Base-by-base conservation (phyloP, 2,888 invertebrate species). In the Dendrolimus pini region DNA sequence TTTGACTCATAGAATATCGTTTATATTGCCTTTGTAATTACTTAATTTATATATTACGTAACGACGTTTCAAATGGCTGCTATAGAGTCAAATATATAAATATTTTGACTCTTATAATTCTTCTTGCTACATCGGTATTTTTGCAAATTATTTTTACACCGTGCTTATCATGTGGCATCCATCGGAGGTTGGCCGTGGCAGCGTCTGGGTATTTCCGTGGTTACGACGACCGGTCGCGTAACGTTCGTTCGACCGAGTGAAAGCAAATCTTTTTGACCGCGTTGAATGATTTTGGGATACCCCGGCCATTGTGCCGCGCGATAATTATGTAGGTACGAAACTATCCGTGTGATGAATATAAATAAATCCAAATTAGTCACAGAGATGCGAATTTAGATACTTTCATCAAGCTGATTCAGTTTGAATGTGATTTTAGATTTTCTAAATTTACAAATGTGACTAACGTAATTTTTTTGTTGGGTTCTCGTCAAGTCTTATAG, bases 151-250 rank as follows among this genome's bases (percentile, higher is more conserved):
- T 30, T 30, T 30, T 30, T 30, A 30, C 30, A 30, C 30, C 30
- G 30, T 30, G 30, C 3, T 30, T 30, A 30, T 30, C 30, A 30
- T 30, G 30, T 30, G 30, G 30, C 30, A 30, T 30, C 30, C 30
- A 47, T 9, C 47, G 18, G 55, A 30, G 53, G 58, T 10, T 58
- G 47, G 18, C 56, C 54, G 30, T 13, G 54, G 58, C 41, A 52
- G 52, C 12, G 54, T 41, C 54, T 82, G 85, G 85, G 83, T 82
- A 83, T 80, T 85, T 77, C 87, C 86, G 77, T 60, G 62, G 61
- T 70, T 69, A 65, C 67, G 69, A 60, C 65, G 69, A 64, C 62
- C 66, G 72, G 64, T 74, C 77, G 70, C 75, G 69, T 74, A 77
- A 75, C 68, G 63, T 67, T 68, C 68, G 67, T 61, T 62, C 69